Evolutionary conservation across 1,140 invertebrate species (phyloP).

Genomic region (Batillaria attramentaria): DNA sequence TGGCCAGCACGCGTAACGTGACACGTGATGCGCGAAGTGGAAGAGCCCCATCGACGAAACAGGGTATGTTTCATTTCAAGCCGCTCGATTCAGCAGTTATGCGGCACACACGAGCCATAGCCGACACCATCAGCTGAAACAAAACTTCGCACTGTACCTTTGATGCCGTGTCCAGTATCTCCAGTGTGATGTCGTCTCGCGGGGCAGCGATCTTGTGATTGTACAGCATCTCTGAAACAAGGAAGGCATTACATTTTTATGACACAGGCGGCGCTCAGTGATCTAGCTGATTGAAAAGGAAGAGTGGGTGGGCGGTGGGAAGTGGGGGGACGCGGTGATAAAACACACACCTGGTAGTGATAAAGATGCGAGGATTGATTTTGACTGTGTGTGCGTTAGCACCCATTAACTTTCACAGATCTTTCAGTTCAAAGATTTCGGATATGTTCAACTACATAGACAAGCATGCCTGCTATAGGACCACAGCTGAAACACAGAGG

Average conservation of each 20-base stretch:
- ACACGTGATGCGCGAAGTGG: not conserved
- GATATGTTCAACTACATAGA: not conserved
- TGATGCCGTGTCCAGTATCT: constrained; percentile 55
- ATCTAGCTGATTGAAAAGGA: not conserved
- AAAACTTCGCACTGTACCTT: constrained; percentile 31
- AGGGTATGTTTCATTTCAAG: not conserved
- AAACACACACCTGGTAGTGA: not conserved
- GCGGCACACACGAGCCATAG: not conserved
- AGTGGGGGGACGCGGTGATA: not conserved
- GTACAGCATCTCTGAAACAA: constrained; percentile 57
- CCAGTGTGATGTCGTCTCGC: constrained; percentile 52
- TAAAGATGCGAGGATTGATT: not conserved
- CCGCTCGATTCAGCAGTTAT: too few relatives aligned
- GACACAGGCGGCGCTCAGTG: not conserved
- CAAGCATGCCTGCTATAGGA: too few relatives aligned
- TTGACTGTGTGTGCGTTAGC: not conserved
- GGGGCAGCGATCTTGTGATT: constrained; percentile 49
- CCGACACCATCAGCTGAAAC: not conserved
- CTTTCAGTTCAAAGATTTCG: not conserved
- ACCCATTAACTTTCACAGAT: not conserved
- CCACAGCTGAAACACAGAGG: not conserved
- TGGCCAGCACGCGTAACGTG: not conserved
- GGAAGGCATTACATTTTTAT: not conserved
- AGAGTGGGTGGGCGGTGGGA: not conserved
- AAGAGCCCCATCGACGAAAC: not conserved